Base-by-base conservation (phyloP, 2,113 vertebrate species). In the Indri indri region DNA sequence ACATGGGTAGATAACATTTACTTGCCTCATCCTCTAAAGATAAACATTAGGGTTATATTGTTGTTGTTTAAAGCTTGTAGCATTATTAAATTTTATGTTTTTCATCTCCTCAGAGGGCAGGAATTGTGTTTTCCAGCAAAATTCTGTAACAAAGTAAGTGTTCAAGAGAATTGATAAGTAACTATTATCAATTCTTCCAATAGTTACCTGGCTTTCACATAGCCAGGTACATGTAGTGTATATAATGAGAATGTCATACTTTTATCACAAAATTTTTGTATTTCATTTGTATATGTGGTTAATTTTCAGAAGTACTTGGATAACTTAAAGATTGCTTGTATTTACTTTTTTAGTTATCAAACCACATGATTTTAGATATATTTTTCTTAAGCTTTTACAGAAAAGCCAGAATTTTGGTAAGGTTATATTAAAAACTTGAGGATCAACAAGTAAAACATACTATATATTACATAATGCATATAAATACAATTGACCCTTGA, bases 361-460 rank as follows among this genome's bases (percentile, higher is more conserved):
- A 5, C 52, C 54, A 65, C 5, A 25, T 85, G 40, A 61, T 94
- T 94, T 93, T 76, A 80, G 27, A 13, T 81, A 6, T 80, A 61
- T 83, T 92, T 93, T 95, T 76, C n/a, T 76, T 94, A 93, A 90
- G 52, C 27, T 96, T 89, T 45, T 92, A 90, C 23, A 93, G 95
- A 95, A 91, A 96, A 57, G 0, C 74, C 6, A 74, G 52, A 83
- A 80, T 95, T 70, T 93, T 95, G 20, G 52, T 57, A 97, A 47
- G 6, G 20, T 8, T 83, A 12, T 88, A 66, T 96, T 90, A 45
- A 92, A 90, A 96, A 37, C 12, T 87, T 74, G 40, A 93, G 54
- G 25, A 96, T 80, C 30, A 96, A 87, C 12, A 97, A 93, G 6
- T 68, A 40, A 94, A 85, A 32, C 73, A 92, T 97, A 92, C 25